A percentile compares a stretch with the other conserved stretches of the same genome.
Conservation (phyloP, 2,113 vertebrate species). For the Raphicerus campestris region DNA sequence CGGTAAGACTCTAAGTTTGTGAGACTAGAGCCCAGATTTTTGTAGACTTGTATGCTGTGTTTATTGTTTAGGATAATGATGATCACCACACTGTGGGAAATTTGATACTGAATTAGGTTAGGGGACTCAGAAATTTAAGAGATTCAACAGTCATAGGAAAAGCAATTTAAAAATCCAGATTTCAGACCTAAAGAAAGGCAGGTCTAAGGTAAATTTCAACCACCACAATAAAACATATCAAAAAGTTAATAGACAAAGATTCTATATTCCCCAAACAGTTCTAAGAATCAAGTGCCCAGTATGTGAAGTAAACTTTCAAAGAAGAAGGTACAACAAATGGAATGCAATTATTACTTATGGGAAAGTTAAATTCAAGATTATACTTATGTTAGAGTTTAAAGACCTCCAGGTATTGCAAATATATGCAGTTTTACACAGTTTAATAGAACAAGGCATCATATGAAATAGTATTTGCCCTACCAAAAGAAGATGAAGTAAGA, state of each 20-base stretch:
- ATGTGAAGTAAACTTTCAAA: background rate
- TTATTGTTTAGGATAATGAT: background rate
- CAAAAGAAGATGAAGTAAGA: background rate
- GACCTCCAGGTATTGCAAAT: background rate
- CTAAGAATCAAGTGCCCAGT: background rate
- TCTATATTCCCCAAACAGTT: background rate
- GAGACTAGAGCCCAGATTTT: background rate
- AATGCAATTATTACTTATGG: background rate
- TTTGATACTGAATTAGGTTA: background rate
- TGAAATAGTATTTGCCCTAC: background rate
- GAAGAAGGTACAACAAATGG: background rate
- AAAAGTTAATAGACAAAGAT: conserved; percentile 5
- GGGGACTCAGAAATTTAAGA: background rate
- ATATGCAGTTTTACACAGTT: background rate
- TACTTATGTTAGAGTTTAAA: background rate
- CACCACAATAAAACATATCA: background rate
- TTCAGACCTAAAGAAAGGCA: conserved; percentile 2
- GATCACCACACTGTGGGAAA: background rate
- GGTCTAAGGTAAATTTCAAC: background rate
- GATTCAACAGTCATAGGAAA: background rate
- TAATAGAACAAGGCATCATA: background rate
- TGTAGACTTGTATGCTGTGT: background rate
- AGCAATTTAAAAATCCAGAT: background rate
- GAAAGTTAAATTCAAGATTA: background rate
- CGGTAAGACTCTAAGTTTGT: background rate